Percentiles rank a stretch among this genome's conserved stretches.
phyloP scores from a whole-genome alignment of 1,140 invertebrate genomes.

The Gryllus bimaculatus region DNA sequence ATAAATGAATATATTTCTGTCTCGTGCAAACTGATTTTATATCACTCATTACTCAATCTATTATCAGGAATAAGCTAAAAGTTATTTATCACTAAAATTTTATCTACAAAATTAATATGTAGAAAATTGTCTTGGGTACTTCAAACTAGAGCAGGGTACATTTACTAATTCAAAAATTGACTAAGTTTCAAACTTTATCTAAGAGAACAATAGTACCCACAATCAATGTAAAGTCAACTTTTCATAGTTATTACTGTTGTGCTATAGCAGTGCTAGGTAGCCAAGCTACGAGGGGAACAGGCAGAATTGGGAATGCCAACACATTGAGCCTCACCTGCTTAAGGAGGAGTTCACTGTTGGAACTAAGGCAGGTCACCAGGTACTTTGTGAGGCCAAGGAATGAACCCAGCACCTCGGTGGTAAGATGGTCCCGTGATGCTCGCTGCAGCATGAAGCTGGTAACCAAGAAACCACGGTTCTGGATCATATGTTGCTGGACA shows the following conservation, averaged over 20 bases:
- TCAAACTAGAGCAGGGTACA: background rate
- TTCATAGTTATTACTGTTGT: background rate
- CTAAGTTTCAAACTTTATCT: background rate
- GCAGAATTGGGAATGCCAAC: background rate
- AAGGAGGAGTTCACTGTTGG: conserved; percentile 85
- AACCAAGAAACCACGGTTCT: conserved; percentile 94
- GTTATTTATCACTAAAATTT: too few relatives aligned
- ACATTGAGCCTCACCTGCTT: conserved; percentile 67
- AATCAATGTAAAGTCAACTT: background rate
- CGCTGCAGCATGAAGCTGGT: conserved; percentile 95
- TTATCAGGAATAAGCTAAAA: background rate
- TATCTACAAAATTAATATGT: too few relatives aligned
- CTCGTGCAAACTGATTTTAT: background rate
- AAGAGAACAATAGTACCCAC: background rate
- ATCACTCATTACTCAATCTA: background rate
- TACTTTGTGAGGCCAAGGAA: conserved; percentile 94
- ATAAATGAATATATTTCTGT: background rate
- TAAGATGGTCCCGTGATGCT: conserved; percentile 86
- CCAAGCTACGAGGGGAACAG: background rate
- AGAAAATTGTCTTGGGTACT: background rate
- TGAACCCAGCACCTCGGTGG: conserved; percentile 82
- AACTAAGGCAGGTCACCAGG: conserved; percentile 85
- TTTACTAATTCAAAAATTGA: background rate
- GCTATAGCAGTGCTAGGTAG: background rate
- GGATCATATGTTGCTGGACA: conserved; percentile 98